Evolutionary conservation across 2,797 vertebrate genomes (phyloP).

Genomic region (Catamblyrhynchus diadema): DNA sequence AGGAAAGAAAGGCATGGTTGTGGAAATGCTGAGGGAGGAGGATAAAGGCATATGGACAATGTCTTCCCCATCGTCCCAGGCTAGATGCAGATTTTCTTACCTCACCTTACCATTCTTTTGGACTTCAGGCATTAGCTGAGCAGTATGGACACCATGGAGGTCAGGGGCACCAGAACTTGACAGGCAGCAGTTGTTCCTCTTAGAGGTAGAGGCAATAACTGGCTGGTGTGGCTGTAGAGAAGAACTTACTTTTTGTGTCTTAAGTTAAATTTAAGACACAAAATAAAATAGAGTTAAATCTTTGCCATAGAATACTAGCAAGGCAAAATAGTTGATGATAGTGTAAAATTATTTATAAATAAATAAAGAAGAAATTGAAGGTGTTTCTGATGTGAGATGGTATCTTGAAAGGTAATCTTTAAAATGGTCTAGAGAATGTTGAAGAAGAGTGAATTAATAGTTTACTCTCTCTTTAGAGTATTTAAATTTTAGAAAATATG

Average conservation of each 20-base stretch:
- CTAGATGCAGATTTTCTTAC: neutral
- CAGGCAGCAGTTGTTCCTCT: neutral
- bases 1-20: neutral
- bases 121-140: neutral
- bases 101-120: neutral
- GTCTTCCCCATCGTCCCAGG: neutral
- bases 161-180: rapidly evolving
- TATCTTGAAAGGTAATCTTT: neutral
- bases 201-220: neutral
- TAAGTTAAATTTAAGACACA: neutral
- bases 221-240: neutral
- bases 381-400: neutral
- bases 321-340: neutral
- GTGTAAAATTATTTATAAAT: neutral
- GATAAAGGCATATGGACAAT: rapidly evolving
- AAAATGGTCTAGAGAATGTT: neutral
- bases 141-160: rapidly evolving
- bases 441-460: constrained; percentile 25
- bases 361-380: neutral
- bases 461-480: too few species aligned
- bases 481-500: too few species aligned
- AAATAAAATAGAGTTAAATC: neutral
- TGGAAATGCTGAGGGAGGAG: neutral
- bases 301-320: neutral
- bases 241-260: neutral